Evolutionary conservation across 2,113 vertebrate genomes (phyloP).

Genomic region (Myrmophylax atrothorax): DNA sequence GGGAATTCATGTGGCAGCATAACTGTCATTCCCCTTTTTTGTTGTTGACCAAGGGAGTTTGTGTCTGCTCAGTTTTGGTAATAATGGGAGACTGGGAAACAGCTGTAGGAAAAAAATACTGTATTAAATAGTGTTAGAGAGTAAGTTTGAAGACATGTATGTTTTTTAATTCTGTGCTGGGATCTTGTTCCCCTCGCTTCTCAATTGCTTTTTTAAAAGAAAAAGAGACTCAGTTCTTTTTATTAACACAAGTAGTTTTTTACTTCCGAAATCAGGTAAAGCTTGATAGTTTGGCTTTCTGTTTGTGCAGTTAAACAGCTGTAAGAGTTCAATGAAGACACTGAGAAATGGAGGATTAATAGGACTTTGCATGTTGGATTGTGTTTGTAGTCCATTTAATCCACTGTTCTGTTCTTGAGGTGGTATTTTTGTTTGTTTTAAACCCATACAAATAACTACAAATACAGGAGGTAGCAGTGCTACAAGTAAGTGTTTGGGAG

Average conservation of each 20-base stretch:
- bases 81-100: background rate
- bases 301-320: background rate
- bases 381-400: background rate
- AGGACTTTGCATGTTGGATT: background rate
- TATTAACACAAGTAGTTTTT: background rate
- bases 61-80: background rate
- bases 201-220: background rate
- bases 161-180: background rate
- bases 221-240: background rate
- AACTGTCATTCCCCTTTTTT: background rate
- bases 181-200: background rate
- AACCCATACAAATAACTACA: background rate
- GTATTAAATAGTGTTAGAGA: background rate
- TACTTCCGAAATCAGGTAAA: background rate
- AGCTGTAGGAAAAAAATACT: background rate
- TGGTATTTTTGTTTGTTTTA: background rate
- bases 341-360: background rate
- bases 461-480: background rate
- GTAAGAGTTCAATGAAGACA: background rate
- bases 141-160: background rate
- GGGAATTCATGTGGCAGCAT: background rate
- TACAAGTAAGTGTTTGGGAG: background rate
- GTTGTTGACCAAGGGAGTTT: background rate
- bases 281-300: background rate
- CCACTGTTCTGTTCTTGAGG: background rate